Percentiles rank a stretch among this genome's conserved stretches.
Evolutionary conservation across 2,797 vertebrate species (phyloP).

Genomic region (Psittacula derbiana): DNA sequence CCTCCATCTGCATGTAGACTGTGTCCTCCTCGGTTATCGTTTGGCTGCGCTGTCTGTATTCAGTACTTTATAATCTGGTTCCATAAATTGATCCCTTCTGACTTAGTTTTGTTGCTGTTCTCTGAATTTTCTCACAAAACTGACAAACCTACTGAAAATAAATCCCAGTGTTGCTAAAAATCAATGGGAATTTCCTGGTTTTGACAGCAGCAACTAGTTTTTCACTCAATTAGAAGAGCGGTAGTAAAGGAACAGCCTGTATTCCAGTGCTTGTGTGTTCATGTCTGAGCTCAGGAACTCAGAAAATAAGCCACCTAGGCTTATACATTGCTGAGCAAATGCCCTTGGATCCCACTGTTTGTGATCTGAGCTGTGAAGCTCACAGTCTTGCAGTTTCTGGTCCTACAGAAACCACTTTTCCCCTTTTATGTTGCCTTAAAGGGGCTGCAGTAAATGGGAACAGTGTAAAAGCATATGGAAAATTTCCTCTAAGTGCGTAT

Average conservation of each 20-base stretch:
- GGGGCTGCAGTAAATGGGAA: not conserved
- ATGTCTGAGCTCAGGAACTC: not conserved
- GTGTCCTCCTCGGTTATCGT: fast-evolving
- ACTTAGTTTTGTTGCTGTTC: not conserved
- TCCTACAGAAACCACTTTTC: not conserved
- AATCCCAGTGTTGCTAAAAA: not conserved
- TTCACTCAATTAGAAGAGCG: not conserved
- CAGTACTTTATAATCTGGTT: not conserved
- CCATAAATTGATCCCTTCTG: not conserved
- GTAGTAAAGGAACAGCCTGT: not conserved
- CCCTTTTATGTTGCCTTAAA: not conserved
- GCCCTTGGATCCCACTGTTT: not conserved
- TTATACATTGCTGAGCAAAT: not conserved
- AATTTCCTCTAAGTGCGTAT: not conserved
- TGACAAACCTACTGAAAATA: not conserved
- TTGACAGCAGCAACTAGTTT: not conserved
- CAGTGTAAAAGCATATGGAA: not conserved
- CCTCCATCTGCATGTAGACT: not conserved
- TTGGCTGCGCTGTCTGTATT: fast-evolving
- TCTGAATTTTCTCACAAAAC: not conserved
- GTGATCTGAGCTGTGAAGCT: not conserved
- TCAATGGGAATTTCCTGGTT: not conserved
- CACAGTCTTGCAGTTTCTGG: not conserved
- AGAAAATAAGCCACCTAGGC: fast-evolving
- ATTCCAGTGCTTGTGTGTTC: not conserved